Evolutionary conservation across 1,140 invertebrate genomes (phyloP).

Genomic region (Anadara kagoshimensis): DNA sequence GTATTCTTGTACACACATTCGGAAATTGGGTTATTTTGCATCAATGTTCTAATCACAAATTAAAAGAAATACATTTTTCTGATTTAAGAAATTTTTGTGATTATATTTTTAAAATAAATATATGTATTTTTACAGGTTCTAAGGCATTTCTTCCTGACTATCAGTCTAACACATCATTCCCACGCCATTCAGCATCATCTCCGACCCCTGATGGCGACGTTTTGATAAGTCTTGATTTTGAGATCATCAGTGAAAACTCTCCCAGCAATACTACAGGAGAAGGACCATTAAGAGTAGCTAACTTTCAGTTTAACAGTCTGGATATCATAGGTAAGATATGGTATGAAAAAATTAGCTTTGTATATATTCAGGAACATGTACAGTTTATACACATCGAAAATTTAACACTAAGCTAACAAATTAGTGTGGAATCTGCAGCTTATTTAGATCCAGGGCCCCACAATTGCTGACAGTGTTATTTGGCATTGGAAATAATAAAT

Average conservation of each 20-base stretch:
- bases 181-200: slow-evolving; percentile 1
- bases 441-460: no score
- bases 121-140: slow-evolving; percentile 11
- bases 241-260: slow-evolving; percentile 80
- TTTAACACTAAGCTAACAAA: no score
- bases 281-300: slow-evolving; percentile 85
- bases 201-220: slow-evolving; percentile 78
- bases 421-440: no score
- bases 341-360: no score
- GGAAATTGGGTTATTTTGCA: no score
- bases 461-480: no score
- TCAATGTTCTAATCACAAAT: no score
- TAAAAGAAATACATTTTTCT: no score
- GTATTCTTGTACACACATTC: no score
- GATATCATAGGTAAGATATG: slow-evolving; percentile 87
- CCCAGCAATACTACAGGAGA: slow-evolving; percentile 58
- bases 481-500: no score
- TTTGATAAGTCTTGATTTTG: slow-evolving; percentile 88
- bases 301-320: slow-evolving; percentile 94
- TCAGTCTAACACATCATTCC: background rate
- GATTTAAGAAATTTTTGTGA: background rate
- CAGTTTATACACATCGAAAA: no score
- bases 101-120: no score
- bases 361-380: background rate
- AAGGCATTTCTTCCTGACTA: background rate